Base-by-base conservation (phyloP, 2,797 vertebrate genomes). In the Tapera naevia region DNA sequence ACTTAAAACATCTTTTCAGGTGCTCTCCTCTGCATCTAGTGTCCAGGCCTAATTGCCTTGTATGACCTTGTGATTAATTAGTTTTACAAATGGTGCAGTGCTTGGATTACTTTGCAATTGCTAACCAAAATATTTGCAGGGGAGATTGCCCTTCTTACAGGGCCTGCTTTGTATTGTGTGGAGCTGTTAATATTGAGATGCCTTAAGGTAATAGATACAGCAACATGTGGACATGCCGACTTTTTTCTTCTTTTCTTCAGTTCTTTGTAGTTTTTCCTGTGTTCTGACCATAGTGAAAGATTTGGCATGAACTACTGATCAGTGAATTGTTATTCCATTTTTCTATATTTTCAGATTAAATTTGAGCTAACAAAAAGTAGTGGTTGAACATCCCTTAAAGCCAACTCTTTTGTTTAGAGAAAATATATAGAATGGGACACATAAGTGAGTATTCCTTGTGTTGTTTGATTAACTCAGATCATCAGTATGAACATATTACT, bases 1-100 rank as follows among this genome's bases (percentile, higher is more conserved):
- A 54, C 78, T 92, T 80, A 74, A 94, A 94, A 87, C 83, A 91
- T 87, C 60, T 94, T 88, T 93, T 94, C 61, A 91, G 75, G 56
- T 84, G 50, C 24, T 94, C 61, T 5, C 57, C 32, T 45, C 53
- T 87, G 45, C 23, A 64, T 54, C 33, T 45, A 73, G 16, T 32
- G 33, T 76, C 66, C 56, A 87, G 60, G 60, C 48, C 64, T 91
- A 85, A 84, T 86, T 94, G 93, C 83, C 78, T 91, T 57, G n/a
- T 82, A 60, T 76, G 78, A 90, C 86, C 93, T 46, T 17, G 43
- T 73, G 73, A 91, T 82, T 80, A 87, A 87, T 66, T 81, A 66
- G 23, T 66, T 17, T 90, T 86, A 84, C 33, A 80, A 94, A 89
- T 17, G 69, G 50, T 48, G 53, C 75, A 91, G 73, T 81, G 80